Evolutionary conservation across 2,888 invertebrate genomes (phyloP).

Genomic region (Pyrrhosoma nymphula): DNA sequence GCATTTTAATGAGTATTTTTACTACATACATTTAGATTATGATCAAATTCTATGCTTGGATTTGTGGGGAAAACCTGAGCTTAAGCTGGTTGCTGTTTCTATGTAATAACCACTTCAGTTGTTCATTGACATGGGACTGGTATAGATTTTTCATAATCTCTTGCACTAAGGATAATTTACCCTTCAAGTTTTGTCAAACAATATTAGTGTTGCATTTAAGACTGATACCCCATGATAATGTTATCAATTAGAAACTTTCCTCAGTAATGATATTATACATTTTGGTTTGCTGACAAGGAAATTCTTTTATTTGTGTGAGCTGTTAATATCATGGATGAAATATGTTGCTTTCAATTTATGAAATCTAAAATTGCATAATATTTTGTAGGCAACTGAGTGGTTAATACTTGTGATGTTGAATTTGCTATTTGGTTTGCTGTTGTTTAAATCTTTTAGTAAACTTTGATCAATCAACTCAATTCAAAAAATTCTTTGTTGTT

Average conservation of each 20-base stretch:
- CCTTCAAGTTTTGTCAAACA: conserved; percentile 39
- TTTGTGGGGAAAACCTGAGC: conserved; percentile 33
- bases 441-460: not conserved
- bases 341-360: not conserved
- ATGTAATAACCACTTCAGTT: conserved; percentile 23
- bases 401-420: not conserved
- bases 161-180: conserved; percentile 35
- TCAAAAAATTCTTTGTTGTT: conserved; percentile 2
- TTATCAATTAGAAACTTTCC: conserved; percentile 12
- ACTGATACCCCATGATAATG: conserved; percentile 51
- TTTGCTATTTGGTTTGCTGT: not conserved
- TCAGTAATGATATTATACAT: not conserved
- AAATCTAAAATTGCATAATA: not conserved
- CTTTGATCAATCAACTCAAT: not conserved
- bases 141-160: conserved; percentile 27
- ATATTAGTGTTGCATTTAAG: conserved; percentile 63
- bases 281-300: not conserved
- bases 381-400: not conserved
- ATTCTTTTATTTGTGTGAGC: not conserved
- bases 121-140: conserved; percentile 36
- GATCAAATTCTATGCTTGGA: conserved; percentile 16
- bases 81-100: conserved; percentile 12
- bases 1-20: conserved; percentile 11
- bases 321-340: not conserved
- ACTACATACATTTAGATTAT: conserved; percentile 1